phyloP scores from a whole-genome alignment of 1,140 invertebrate species.

The Conopomorpha cramerella region DNA sequence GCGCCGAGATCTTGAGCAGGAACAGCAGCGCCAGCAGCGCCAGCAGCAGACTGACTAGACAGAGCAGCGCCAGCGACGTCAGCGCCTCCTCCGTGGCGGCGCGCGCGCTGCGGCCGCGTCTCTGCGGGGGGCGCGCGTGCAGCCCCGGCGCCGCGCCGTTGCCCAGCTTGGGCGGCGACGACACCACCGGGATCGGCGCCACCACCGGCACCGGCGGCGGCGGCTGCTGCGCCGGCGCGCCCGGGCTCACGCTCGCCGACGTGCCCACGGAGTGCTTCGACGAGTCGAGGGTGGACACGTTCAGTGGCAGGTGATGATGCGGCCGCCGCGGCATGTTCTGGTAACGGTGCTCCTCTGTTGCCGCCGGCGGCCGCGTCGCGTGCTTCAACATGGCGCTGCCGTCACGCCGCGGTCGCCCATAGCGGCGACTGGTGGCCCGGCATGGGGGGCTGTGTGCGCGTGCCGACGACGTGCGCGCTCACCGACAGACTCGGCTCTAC shows the following conservation, averaged over 20 bases:
- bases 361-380: slow-evolving; percentile 49
- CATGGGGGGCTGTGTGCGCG: slow-evolving; percentile 14
- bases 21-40: slow-evolving; percentile 84
- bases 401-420: slow-evolving; percentile 37
- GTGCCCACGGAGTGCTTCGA: slow-evolving; percentile 76
- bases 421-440: slow-evolving; percentile 38
- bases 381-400: slow-evolving; percentile 57
- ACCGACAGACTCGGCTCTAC: slow-evolving; percentile 13
- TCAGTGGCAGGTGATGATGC: slow-evolving; percentile 65
- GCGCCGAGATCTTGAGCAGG: slow-evolving; percentile 78
- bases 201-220: slow-evolving; percentile 23
- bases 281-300: slow-evolving; percentile 69
- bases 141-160: slow-evolving; percentile 59
- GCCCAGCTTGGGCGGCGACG: slow-evolving; percentile 37
- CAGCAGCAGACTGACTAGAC: slow-evolving; percentile 80
- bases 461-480: not conserved
- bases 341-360: slow-evolving; percentile 54
- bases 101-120: slow-evolving; percentile 41
- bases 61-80: slow-evolving; percentile 84
- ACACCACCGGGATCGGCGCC: slow-evolving; percentile 15
- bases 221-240: slow-evolving; percentile 29
- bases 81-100: slow-evolving; percentile 78
- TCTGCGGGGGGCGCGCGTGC: slow-evolving; percentile 21
- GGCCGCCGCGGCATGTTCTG: slow-evolving; percentile 58
- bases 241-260: slow-evolving; percentile 57